These are phyloP conservation scores for Ardeotis arabs DNA, from an alignment of 2,113 vertebrate genomes.

Conservation along the genomic window DNA sequence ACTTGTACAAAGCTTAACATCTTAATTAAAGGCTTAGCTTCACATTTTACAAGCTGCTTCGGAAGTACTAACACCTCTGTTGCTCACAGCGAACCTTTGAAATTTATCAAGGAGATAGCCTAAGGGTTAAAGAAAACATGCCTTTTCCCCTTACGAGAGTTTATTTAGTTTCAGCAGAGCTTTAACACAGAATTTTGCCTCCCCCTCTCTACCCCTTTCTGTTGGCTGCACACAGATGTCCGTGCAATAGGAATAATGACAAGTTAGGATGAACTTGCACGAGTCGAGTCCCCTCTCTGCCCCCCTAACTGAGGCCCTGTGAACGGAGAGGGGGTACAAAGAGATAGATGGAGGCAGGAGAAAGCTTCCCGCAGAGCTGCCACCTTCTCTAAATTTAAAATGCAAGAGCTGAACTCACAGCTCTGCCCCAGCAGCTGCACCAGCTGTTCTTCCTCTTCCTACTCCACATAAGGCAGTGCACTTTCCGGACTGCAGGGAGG, in stretches of 20 bases:
- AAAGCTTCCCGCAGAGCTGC: background rate
- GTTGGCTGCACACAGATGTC: background rate
- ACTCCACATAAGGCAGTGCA: background rate
- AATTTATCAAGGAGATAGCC: constrained; percentile 21
- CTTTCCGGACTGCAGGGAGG: background rate
- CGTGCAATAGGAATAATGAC: background rate
- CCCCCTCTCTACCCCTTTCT: background rate
- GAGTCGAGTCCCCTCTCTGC: fast-evolving
- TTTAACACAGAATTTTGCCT: background rate
- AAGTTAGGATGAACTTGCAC: background rate
- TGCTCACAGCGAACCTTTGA: constrained; percentile 15
- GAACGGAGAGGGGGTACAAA: background rate
- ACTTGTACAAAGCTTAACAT: constrained; percentile 25
- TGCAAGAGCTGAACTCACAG: background rate
- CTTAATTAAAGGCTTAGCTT: constrained; percentile 32
- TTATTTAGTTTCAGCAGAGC: background rate
- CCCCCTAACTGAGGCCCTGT: fast-evolving
- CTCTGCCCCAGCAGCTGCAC: background rate
- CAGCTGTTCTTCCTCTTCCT: background rate
- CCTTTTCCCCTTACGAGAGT: background rate
- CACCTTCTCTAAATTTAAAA: background rate
- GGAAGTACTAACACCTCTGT: background rate
- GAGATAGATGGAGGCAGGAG: background rate
- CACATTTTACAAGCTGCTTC: constrained; percentile 10
- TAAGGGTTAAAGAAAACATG: constrained; percentile 6